Conservation (phyloP, 2,888 invertebrate genomes). For the Alitta virens region DNA sequence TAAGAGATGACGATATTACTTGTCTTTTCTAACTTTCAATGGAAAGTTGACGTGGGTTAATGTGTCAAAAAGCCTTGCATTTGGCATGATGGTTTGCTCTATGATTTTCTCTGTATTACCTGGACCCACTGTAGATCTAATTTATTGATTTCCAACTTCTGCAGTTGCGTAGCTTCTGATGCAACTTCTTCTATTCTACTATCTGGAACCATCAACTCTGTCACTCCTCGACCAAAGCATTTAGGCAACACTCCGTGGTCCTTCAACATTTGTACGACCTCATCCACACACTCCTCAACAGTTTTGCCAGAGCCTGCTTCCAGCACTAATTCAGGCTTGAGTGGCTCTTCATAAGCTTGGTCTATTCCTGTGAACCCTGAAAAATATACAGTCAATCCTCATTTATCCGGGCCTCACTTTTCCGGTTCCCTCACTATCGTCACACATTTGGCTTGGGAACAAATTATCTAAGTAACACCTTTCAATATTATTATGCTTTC, state of each 20-base stretch:
- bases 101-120: slow-evolving; percentile 16
- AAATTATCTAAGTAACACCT: too few relatives aligned
- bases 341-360: slow-evolving; percentile 85
- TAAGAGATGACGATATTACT: too few relatives aligned
- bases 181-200: slow-evolving; percentile 66
- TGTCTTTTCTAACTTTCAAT: too few relatives aligned
- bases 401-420: slow-evolving; percentile 95
- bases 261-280: slow-evolving; percentile 80
- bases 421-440: too few relatives aligned
- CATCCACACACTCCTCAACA: slow-evolving; percentile 82
- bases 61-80: too few relatives aligned
- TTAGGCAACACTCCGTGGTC: slow-evolving; percentile 42
- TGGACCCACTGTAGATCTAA: slow-evolving; percentile 95
- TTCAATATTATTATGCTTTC: too few relatives aligned
- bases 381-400: slow-evolving; percentile 91
- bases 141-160: slow-evolving; percentile 70
- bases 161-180: slow-evolving; percentile 73
- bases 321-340: slow-evolving; percentile 80
- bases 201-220: slow-evolving; percentile 76
- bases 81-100: too few relatives aligned
- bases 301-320: slow-evolving; percentile 75
- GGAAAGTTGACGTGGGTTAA: too few relatives aligned
- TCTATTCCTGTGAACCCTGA: slow-evolving; percentile 86
- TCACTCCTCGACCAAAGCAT: slow-evolving; percentile 61
- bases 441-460: too few relatives aligned